Percentiles rank a stretch among this genome's conserved stretches.
phyloP scores from a whole-genome alignment of 2,113 vertebrate species.

The Connochaetes taurinus region DNA sequence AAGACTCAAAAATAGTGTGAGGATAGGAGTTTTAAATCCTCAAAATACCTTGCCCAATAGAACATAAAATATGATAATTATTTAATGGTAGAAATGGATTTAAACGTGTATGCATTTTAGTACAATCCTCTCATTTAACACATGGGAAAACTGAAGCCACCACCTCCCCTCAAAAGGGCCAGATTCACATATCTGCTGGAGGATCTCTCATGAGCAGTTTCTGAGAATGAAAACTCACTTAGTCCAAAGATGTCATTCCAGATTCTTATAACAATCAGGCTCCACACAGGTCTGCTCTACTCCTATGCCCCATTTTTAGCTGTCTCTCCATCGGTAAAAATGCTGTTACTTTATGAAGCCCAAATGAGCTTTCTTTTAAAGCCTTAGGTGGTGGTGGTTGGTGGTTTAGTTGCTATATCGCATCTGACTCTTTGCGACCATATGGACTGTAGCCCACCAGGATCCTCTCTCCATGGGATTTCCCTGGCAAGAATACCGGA shows the following conservation, averaged over 20 bases:
- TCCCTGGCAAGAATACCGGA: not conserved
- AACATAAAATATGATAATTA: not conserved
- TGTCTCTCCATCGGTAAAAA: not conserved
- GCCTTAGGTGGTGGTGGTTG: not conserved
- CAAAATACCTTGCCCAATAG: not conserved
- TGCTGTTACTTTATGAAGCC: not conserved
- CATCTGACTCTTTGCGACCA: rapidly evolving
- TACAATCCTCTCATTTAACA: not conserved
- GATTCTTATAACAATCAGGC: not conserved
- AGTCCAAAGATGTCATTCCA: not conserved
- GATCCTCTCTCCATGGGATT: not conserved
- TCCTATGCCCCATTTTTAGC: not conserved
- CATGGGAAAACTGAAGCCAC: not conserved
- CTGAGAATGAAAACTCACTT: not conserved
- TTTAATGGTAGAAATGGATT: not conserved
- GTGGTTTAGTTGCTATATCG: not conserved
- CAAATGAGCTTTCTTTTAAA: not conserved
- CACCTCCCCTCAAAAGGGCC: not conserved
- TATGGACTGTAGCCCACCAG: not conserved
- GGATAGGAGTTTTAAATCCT: not conserved
- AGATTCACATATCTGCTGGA: not conserved
- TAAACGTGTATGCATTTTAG: not conserved
- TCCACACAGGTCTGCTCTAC: not conserved
- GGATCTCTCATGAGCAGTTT: not conserved
- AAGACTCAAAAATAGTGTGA: not conserved